Evolutionary conservation across 2,888 invertebrate species (phyloP).

Genomic region (Eupithecia abbreviata): DNA sequence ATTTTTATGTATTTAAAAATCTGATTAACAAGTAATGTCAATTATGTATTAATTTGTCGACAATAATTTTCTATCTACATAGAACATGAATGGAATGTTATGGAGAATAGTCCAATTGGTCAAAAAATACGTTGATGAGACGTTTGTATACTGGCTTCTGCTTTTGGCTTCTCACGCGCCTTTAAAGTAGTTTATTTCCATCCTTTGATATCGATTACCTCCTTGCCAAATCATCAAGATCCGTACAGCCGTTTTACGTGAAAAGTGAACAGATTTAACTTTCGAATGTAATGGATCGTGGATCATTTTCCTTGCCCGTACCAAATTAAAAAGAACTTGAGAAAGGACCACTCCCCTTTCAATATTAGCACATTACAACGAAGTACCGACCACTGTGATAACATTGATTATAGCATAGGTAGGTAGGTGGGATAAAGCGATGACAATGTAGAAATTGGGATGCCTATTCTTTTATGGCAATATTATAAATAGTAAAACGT

Average conservation of each 20-base stretch:
- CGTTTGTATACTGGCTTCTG: background rate
- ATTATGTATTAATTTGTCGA: background rate
- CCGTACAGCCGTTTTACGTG: too few species aligned
- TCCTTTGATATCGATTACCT: too few species aligned
- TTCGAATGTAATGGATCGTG: background rate
- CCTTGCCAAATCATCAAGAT: too few species aligned
- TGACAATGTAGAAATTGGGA: background rate
- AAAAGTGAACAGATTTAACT: too few species aligned
- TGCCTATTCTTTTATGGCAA: background rate
- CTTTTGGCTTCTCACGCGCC: too few species aligned
- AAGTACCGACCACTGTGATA: background rate
- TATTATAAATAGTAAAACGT: background rate
- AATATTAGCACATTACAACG: conserved; percentile 3
- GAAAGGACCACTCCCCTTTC: background rate
- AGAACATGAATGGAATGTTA: conserved; percentile 60
- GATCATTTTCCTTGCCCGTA: background rate
- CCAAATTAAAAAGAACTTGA: background rate
- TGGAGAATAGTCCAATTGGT: conserved; percentile 33
- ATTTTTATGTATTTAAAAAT: conserved; percentile 19
- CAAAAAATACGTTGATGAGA: background rate
- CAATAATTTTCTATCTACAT: conserved; percentile 42
- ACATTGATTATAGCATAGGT: background rate
- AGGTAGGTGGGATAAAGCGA: background rate
- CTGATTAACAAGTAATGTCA: background rate
- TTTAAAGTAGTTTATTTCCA: too few species aligned